Conservation (phyloP, 2,888 invertebrate genomes). For the Trissolcus japonicus region DNA sequence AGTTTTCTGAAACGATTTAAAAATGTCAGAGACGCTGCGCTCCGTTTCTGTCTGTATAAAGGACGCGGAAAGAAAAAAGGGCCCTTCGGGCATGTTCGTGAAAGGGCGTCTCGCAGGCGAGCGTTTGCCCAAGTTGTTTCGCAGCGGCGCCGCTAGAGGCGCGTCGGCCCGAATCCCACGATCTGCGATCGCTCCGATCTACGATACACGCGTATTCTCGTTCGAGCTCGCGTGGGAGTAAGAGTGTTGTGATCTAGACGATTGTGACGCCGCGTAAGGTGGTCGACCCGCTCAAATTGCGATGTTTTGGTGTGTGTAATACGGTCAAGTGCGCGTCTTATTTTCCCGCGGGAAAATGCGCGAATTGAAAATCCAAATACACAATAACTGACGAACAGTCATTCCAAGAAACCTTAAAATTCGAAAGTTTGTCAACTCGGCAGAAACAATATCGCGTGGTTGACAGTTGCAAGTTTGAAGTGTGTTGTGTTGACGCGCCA, state of each 20-base stretch:
- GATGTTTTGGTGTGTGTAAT: constrained; percentile 33
- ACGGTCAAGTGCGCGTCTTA: constrained; percentile 8
- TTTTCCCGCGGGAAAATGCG: background rate
- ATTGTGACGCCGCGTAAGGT: constrained; percentile 63
- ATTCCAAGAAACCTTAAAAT: background rate
- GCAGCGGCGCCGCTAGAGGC: constrained; percentile 52
- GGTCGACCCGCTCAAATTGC: constrained; percentile 54
- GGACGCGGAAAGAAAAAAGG: constrained; percentile 40
- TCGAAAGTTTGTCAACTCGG: background rate
- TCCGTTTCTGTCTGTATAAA: constrained; percentile 22
- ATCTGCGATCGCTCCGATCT: constrained; percentile 58
- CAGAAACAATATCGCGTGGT: constrained; percentile 6
- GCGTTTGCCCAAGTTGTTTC: too few relatives aligned
- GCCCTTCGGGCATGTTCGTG: constrained; percentile 59
- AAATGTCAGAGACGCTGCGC: constrained; percentile 12
- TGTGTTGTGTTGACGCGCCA: too few relatives aligned
- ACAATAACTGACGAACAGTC: background rate
- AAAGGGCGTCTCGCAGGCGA: constrained; percentile 55
- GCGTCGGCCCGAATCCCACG: constrained; percentile 37
- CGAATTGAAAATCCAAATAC: background rate
- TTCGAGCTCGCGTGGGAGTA: constrained; percentile 73
- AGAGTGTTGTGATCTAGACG: constrained; percentile 64
- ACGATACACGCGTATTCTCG: constrained; percentile 71
- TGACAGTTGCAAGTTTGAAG: background rate
- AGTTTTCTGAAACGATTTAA: background rate